Evolutionary conservation across 2,888 invertebrate genomes (phyloP), one percentile per base, ranked within the genome.

Genomic region (Xanthorhoe designata): DNA sequence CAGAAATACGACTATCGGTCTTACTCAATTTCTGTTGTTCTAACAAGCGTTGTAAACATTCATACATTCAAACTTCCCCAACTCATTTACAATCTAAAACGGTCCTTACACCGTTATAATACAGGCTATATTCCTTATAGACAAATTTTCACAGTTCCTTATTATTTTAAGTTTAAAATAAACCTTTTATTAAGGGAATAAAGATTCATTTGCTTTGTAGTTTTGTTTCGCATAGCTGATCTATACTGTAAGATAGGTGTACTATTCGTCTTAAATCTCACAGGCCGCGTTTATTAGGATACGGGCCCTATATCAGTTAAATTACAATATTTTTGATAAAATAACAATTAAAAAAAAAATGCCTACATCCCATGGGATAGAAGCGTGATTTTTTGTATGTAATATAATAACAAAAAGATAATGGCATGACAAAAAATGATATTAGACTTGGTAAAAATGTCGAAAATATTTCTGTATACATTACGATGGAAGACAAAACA

Each of bases 241-340:
- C 78, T 71, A 75, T 75, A 66, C 75, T 65, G 69, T 74, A 64
- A 72, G 77, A 81, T 82, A 82, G 69, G 74, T 73, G 56, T 72
- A 70, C 54, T 61, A 70, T 79, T 75, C 71, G 76, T 76, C 75
- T 80, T 79, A 81, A 80, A 82, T 82, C 79, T 81, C 73, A 75
- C 72, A 71, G 78, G 71, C 50, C 42, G 69, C 77, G 76, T 80
- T 78, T 78, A 78, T 79, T 77, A 76, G 75, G 71, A 74, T 74
- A 73, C 70, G 70, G 70, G 49, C 49, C 57, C 42, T 49, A 50
- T 57, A 17, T 18, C 15, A 17, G 15, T 45, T 45, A 45, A 15
- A n/a, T 6, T n/a, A 15, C 15, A 45, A 38, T 9, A 2, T 38
- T 38, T 9, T 38, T 38, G 2, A 10, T 38, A 0, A 10, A 9